Conservation (phyloP, 2,797 vertebrate genomes). For the Enteromius radiatus region DNA sequence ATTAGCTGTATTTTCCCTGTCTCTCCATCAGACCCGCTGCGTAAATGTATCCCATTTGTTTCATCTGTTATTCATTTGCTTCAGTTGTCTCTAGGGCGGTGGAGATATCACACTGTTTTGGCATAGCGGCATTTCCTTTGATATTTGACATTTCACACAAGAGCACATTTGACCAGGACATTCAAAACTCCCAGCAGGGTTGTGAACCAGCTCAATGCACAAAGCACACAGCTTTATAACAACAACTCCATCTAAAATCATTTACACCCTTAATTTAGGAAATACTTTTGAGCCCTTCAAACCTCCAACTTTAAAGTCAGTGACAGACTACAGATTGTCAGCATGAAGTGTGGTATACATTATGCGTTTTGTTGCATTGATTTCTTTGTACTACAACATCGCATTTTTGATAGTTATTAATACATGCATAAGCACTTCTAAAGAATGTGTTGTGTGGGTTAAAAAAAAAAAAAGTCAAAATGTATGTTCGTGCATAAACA, state of each 20-base stretch:
- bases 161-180: slow-evolving; percentile 32
- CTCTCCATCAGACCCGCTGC: background rate
- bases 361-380: background rate
- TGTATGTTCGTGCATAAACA: too few species aligned
- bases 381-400: background rate
- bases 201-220: slow-evolving; percentile 44
- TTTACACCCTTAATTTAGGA: background rate
- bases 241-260: slow-evolving; percentile 44
- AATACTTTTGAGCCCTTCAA: background rate
- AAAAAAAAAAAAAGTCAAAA: too few species aligned
- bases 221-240: slow-evolving; percentile 48
- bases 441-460: background rate
- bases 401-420: background rate
- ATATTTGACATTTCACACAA: slow-evolving; percentile 54
- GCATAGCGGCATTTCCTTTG: slow-evolving; percentile 38
- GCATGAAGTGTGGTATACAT: background rate
- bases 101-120: slow-evolving; percentile 38
- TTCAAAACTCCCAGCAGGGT: slow-evolving; percentile 52
- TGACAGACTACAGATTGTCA: background rate
- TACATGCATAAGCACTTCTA: background rate
- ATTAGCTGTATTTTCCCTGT: background rate
- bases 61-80: background rate
- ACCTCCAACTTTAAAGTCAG: background rate
- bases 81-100: background rate
- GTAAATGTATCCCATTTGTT: background rate